These are phyloP conservation scores for Myiotriccus ornatus DNA, from an alignment of 2,797 vertebrate species.

Conservation along the genomic window DNA sequence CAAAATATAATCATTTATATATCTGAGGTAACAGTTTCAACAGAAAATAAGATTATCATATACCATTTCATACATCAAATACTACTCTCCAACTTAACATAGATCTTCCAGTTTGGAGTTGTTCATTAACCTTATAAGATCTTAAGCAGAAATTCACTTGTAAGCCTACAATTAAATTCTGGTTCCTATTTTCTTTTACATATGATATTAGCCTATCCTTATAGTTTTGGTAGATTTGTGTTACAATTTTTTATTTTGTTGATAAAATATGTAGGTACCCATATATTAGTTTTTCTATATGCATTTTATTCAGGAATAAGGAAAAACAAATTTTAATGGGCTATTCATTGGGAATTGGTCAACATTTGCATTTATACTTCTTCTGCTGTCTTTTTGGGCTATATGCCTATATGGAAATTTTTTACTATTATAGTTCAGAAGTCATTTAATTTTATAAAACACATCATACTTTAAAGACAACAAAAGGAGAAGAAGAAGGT, in stretches of 20 bases:
- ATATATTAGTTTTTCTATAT: neutral
- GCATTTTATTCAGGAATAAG: neutral
- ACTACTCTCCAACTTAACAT: neutral
- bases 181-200: neutral
- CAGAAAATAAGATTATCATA: neutral
- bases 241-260: neutral
- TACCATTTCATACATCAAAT: neutral
- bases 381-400: neutral
- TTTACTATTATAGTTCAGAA: neutral
- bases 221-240: neutral
- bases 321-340: neutral
- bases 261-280: neutral
- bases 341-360: neutral
- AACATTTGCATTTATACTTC: neutral
- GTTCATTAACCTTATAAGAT: neutral
- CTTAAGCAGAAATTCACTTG: neutral
- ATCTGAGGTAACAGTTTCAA: neutral
- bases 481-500: neutral
- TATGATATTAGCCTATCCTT: neutral
- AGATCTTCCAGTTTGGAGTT: neutral
- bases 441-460: neutral
- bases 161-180: neutral
- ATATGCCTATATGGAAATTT: neutral
- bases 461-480: neutral
- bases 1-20: neutral